phyloP scores from a whole-genome alignment of 2,888 invertebrate genomes.

The Chaitophorus viminalis region DNA sequence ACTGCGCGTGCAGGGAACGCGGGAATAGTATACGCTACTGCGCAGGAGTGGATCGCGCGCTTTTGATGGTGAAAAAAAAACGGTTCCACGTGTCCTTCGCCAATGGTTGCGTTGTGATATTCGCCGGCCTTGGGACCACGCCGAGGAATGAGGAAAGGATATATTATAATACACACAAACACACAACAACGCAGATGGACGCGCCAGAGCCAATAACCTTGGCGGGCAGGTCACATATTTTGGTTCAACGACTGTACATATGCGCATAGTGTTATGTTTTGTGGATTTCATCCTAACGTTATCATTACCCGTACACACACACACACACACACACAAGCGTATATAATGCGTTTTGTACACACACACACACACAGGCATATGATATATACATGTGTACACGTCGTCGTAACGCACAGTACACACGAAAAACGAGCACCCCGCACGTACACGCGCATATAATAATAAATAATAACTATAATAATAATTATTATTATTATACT shows the following conservation, averaged over 20 bases:
- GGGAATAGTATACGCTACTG: too few species aligned
- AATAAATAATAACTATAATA: too few species aligned
- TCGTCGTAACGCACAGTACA: too few species aligned
- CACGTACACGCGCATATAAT: not conserved
- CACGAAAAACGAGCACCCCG: too few species aligned
- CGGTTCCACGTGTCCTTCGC: not conserved
- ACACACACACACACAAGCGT: too few species aligned
- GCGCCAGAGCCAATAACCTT: constrained; percentile 54
- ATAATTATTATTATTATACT: too few species aligned
- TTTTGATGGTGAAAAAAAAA: not conserved
- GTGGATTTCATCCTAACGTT: constrained; percentile 52
- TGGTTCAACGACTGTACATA: constrained; percentile 59
- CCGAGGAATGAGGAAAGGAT: constrained; percentile 54
- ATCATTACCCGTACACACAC: not conserved
- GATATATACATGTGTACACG: too few species aligned
- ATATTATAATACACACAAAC: too few species aligned
- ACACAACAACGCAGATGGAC: not conserved
- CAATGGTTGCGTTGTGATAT: not conserved
- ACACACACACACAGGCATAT: too few species aligned
- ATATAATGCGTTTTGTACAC: too few species aligned
- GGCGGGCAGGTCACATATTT: constrained; percentile 47
- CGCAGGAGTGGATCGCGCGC: not conserved
- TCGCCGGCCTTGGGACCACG: constrained; percentile 38
- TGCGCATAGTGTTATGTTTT: constrained; percentile 35
- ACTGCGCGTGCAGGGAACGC: not conserved